Percentiles rank a stretch among this genome's conserved stretches.
Conservation (phyloP, 2,797 vertebrate species). For the Semaprochilodus insignis region DNA sequence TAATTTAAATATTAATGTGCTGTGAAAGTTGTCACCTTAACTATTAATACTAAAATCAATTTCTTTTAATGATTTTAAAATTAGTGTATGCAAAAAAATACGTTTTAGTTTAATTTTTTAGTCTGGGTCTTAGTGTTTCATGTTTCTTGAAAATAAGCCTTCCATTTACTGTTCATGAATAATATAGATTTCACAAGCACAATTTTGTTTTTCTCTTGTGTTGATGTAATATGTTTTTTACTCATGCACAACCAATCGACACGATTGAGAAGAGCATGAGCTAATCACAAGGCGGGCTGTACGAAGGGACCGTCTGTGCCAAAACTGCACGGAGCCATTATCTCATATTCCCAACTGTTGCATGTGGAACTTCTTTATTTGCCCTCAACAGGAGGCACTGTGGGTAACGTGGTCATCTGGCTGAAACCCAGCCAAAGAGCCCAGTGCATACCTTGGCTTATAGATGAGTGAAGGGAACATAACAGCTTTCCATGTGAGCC, state of each 20-base stretch:
- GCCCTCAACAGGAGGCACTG: conserved; percentile 60
- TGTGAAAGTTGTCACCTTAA: too few species aligned
- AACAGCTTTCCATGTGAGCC: neutral
- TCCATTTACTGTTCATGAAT: too few species aligned
- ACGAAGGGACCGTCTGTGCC: conserved; percentile 71
- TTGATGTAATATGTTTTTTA: too few species aligned
- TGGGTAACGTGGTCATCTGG: conserved; percentile 29
- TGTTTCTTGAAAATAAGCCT: too few species aligned
- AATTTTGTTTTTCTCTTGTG: neutral
- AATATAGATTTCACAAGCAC: too few species aligned
- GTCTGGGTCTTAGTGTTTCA: too few species aligned
- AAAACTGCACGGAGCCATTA: conserved; percentile 49
- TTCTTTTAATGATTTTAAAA: too few species aligned
- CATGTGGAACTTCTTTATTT: conserved; percentile 59
- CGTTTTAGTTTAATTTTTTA: too few species aligned
- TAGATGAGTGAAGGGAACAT: conserved; percentile 24
- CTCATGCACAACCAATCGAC: neutral
- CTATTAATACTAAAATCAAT: too few species aligned
- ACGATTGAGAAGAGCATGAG: too few species aligned
- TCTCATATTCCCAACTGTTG: conserved; percentile 58
- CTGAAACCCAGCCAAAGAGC: conserved; percentile 59
- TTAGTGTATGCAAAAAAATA: too few species aligned
- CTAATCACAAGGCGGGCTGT: conserved; percentile 53
- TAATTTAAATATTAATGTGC: too few species aligned
- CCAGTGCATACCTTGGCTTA: conserved; percentile 19